Evolutionary conservation across 2,888 invertebrate species (phyloP).

Genomic region (Tachystola acroxantha): DNA sequence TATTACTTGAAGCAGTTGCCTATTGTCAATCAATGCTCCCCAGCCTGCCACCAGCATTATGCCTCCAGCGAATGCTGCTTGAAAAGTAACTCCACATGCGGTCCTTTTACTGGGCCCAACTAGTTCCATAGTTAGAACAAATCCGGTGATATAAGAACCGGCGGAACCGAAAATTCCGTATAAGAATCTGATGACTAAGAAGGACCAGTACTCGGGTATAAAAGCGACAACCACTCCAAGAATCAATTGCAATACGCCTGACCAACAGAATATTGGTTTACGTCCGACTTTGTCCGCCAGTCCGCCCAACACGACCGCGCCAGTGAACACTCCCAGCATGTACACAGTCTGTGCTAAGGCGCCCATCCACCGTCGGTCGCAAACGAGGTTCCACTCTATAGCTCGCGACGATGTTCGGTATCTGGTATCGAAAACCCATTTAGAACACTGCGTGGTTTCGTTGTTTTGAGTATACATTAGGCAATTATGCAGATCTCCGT

Average conservation of each 20-base stretch:
- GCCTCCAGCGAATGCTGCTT: constrained; percentile 87
- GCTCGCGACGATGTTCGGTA: constrained; percentile 85
- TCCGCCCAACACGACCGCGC: constrained; percentile 88
- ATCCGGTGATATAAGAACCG: constrained; percentile 84
- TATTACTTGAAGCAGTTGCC: constrained; percentile 85
- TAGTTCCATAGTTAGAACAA: constrained; percentile 88
- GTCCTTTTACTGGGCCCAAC: constrained; percentile 89
- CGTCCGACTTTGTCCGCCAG: constrained; percentile 91
- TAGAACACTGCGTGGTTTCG: constrained; percentile 46
- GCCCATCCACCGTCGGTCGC: constrained; percentile 88
- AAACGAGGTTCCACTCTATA: constrained; percentile 91
- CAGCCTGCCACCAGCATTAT: constrained; percentile 91
- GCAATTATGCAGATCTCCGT: constrained; percentile 80
- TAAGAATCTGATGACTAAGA: constrained; percentile 81
- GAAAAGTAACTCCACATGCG: constrained; percentile 87
- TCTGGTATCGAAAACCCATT: constrained; percentile 85
- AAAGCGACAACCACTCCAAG: constrained; percentile 87
- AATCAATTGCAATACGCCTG: constrained; percentile 84
- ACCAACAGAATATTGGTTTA: constrained; percentile 89
- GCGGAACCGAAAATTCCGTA: constrained; percentile 92
- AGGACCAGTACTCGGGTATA: constrained; percentile 86
- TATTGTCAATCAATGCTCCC: constrained; percentile 86
- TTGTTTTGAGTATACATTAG: constrained; percentile 65
- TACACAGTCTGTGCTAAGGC: constrained; percentile 87
- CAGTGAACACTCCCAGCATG: constrained; percentile 92